Evolutionary conservation across 2,113 vertebrate species (phyloP), one percentile per base, ranked within the genome.

Genomic region (Micronisus gabar): DNA sequence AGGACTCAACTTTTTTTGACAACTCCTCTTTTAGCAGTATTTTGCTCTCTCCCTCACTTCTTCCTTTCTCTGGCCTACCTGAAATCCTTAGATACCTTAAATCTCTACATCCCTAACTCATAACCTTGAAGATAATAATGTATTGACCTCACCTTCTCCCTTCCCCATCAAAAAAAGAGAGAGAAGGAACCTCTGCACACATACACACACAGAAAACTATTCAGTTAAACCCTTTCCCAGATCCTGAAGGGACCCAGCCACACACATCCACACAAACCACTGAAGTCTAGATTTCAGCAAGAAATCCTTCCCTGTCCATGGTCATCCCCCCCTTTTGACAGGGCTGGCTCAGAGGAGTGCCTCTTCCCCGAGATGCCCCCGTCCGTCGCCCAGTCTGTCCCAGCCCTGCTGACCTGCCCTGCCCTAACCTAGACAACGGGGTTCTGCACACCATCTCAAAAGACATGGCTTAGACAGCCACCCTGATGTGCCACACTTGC

Each of bases 301-400:
- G 27, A 11, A 9, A 18, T 45, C 5, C 43, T 61, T 55, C 48
- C 14, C 27, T 59, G 9, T 23, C 30, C 0, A 0, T 12, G 9
- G 25, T 84, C 13, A 7, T n/a, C 70, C 25, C 6, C 6, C 7
- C 9, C 0, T 52, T 52, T 50, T 2, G 1, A 5, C 20, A 70
- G 34, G 41, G 30, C 15, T 62, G 56, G 13, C 20, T 81, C 55
- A 30, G 55, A 16, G 50, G 8, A 43, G 36, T 7, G 3, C 21
- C 18, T 4, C 3, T 20, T 56, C 10, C 32, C n/a, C 3, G 0
- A 2, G 17, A 13, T 6, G 10, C 2, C 41, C 10, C 32, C 27
- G 27, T 62, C 45, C 14, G 36, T 15, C 2, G 2, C 10, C 8
- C 9, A 30, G 27, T 26, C 55, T 72, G 7, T 4, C 29, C 25